These are phyloP conservation scores for Epinephelus awoara DNA, from an alignment of 2,797 vertebrate species.

Conservation along the genomic window DNA sequence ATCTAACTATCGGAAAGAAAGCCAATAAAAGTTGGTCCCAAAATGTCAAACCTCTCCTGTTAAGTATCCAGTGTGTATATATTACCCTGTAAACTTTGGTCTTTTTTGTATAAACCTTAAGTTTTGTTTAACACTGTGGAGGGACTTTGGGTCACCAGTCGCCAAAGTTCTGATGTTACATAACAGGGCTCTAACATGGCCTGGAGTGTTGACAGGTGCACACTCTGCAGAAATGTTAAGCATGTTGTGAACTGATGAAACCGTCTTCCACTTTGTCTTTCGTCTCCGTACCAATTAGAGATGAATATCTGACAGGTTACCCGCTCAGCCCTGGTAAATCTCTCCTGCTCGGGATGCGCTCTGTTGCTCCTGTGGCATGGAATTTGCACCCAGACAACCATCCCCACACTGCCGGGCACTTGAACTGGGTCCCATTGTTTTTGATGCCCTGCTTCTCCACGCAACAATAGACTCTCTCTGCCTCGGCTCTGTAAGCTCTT, in stretches of 20 bases:
- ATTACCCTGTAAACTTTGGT: not conserved
- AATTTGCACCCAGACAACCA: constrained; percentile 56
- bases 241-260: constrained; percentile 26
- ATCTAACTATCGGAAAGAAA: no score
- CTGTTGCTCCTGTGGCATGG: constrained; percentile 53
- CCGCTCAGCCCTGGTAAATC: constrained; percentile 65
- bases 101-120: not conserved
- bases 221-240: constrained; percentile 7
- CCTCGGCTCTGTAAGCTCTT: constrained; percentile 65
- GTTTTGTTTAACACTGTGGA: no score
- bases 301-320: constrained; percentile 59
- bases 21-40: no score
- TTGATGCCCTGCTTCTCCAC: constrained; percentile 67
- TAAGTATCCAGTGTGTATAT: not conserved
- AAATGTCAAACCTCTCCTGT: no score
- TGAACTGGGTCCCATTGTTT: constrained; percentile 71
- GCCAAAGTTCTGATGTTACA: no score
- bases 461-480: constrained; percentile 73
- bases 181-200: not conserved
- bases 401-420: constrained; percentile 43
- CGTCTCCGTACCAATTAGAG: constrained; percentile 64
- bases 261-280: constrained; percentile 12
- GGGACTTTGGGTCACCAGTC: no score
- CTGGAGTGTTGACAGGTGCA: constrained; percentile 29
- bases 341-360: constrained; percentile 45